Evolutionary conservation across 2,113 vertebrate species (phyloP).

Genomic region (Ploceus nigricollis): DNA sequence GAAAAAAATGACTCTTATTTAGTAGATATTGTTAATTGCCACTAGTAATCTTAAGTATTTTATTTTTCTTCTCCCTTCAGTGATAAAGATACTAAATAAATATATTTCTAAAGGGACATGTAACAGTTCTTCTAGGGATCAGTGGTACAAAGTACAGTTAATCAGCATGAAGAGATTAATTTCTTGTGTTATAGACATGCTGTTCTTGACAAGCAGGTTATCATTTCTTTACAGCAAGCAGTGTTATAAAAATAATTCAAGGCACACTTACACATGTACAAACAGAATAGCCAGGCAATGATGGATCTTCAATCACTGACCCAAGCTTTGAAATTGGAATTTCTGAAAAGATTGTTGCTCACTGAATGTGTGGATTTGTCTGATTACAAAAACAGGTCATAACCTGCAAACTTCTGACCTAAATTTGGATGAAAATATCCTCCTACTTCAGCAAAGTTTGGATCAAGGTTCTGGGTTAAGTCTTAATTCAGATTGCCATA

Average conservation of each 20-base stretch:
- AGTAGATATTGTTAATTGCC: constrained; percentile 21
- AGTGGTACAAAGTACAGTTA: not conserved
- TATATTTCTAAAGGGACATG: not conserved
- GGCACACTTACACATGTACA: not conserved
- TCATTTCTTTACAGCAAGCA: not conserved
- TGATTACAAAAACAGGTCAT: not conserved
- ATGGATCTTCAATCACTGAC: not conserved
- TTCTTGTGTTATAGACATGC: not conserved
- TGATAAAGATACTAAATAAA: not conserved
- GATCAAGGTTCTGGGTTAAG: not conserved
- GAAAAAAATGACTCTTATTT: not conserved
- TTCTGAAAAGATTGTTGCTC: not conserved
- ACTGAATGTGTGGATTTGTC: not conserved
- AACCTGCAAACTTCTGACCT: not conserved
- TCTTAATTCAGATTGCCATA: not conserved
- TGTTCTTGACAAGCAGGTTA: not conserved
- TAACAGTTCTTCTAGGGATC: not conserved
- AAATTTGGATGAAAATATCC: not conserved
- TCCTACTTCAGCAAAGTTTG: not conserved
- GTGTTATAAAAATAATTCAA: constrained; percentile 1
- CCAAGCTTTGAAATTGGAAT: not conserved
- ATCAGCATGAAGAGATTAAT: not conserved
- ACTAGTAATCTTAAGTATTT: not conserved
- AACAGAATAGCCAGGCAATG: not conserved
- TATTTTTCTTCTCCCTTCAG: constrained; percentile 16